These are phyloP conservation scores for Harlomillsia oculata DNA, from an alignment of 1,140 invertebrate genomes.

Conservation along the genomic window DNA sequence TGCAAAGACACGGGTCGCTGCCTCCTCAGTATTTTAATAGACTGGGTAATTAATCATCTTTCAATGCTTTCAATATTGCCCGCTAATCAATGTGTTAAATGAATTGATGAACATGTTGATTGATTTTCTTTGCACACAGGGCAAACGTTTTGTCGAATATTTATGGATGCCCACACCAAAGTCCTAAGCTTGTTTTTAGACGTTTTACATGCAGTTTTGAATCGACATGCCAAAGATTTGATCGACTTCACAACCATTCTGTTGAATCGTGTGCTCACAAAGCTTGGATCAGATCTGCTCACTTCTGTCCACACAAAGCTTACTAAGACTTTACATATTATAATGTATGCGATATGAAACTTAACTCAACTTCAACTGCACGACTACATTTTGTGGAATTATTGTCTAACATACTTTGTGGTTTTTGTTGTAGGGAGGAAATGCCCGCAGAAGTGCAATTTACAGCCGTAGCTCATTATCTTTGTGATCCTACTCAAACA, in stretches of 20 bases:
- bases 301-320: conserved; percentile 34
- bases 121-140: conserved; percentile 15
- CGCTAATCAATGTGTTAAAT: no score
- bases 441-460: conserved; percentile 35
- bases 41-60: background rate
- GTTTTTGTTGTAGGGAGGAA: conserved; percentile 26
- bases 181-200: conserved; percentile 35
- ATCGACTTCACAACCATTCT: conserved; percentile 35
- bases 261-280: conserved; percentile 33
- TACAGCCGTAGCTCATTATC: conserved; percentile 33
- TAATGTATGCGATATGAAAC: conserved; percentile 27
- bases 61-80: no score
- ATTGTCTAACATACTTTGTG: background rate
- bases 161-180: conserved; percentile 36
- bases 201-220: conserved; percentile 33
- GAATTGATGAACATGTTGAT: background rate
- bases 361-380: no score
- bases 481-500: conserved; percentile 35
- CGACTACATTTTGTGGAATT: no score
- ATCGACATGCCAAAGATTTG: conserved; percentile 32
- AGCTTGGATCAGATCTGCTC: conserved; percentile 33
- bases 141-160: conserved; percentile 36
- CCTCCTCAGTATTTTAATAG: background rate
- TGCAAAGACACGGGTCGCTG: background rate
- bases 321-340: conserved; percentile 34